These are phyloP conservation scores for Orussus abietinus DNA, from an alignment of 1,140 invertebrate genomes.

Conservation along the genomic window DNA sequence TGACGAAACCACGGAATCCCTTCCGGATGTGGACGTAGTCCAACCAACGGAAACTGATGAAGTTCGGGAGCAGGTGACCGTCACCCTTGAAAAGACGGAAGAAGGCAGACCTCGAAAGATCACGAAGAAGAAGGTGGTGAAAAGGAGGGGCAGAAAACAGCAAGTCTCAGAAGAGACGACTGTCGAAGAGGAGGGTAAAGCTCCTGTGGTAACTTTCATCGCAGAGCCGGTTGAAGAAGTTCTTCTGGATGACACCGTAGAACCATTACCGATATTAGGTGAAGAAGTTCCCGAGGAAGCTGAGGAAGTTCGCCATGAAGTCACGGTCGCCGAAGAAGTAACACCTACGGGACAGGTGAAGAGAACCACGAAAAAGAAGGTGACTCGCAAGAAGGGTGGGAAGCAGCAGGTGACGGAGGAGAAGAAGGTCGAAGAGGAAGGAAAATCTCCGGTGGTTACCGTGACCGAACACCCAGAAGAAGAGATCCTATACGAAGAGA, in stretches of 20 bases:
- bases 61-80: conserved; percentile 20
- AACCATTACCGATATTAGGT: neutral
- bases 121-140: conserved; percentile 10
- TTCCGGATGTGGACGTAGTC: conserved; percentile 21
- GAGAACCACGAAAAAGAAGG: conserved; percentile 42
- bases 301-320: conserved; percentile 13
- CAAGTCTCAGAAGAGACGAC: conserved; percentile 26
- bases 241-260: conserved; percentile 10
- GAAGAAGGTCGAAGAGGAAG: neutral
- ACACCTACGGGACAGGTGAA: conserved; percentile 38
- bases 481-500: conserved; percentile 9
- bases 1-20: conserved; percentile 29
- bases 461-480: conserved; percentile 18
- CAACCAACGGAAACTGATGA: conserved; percentile 33
- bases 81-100: conserved; percentile 18
- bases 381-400: neutral
- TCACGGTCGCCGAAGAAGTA: neutral
- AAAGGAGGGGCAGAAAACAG: conserved; percentile 21
- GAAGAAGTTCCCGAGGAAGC: conserved; percentile 29
- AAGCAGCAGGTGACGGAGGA: neutral
- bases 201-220: conserved; percentile 12
- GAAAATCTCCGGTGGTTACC: neutral
- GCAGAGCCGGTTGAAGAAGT: conserved; percentile 24
- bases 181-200: conserved; percentile 24
- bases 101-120: conserved; percentile 18